phyloP scores from a whole-genome alignment of 2,113 vertebrate species.

The Ursus arctos region DNA sequence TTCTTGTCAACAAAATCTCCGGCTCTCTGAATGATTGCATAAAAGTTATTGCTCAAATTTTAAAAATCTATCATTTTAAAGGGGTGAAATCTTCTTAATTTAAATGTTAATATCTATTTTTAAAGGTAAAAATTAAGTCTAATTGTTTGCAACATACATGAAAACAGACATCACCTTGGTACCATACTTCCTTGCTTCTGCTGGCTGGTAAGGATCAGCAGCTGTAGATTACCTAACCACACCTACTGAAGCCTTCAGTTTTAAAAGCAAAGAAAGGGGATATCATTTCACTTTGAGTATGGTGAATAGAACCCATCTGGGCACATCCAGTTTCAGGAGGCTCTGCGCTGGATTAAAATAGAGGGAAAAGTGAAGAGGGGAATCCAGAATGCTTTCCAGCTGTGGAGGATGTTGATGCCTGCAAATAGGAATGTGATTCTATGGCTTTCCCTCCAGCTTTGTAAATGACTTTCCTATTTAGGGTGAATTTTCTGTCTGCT shows the following conservation, averaged over 20 bases:
- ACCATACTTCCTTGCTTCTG: not conserved
- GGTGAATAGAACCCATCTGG: slow-evolving; percentile 22
- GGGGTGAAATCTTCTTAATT: not conserved
- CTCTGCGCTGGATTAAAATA: not conserved
- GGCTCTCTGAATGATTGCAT: not conserved
- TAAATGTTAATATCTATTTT: not conserved
- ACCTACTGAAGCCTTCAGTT: not conserved
- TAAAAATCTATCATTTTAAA: not conserved
- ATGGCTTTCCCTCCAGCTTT: not conserved
- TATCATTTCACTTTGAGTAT: not conserved
- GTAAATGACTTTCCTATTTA: not conserved
- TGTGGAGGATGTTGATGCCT: not conserved
- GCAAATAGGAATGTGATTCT: not conserved
- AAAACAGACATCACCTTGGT: slow-evolving; percentile 4
- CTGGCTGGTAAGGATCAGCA: slow-evolving; percentile 32
- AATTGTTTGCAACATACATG: not conserved
- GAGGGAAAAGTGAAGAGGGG: not conserved
- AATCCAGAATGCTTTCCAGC: slow-evolving; percentile 48
- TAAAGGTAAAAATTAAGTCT: slow-evolving; percentile 3
- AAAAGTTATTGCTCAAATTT: slow-evolving; percentile 20
- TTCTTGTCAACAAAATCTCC: slow-evolving; percentile 5
- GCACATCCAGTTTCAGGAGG: not conserved
- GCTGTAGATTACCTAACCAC: not conserved
- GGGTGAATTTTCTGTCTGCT: not conserved
- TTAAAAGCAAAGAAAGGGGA: not conserved